These are phyloP conservation scores for Patagioenas fasciata DNA, from an alignment of 2,113 vertebrate species.

Conservation along the genomic window DNA sequence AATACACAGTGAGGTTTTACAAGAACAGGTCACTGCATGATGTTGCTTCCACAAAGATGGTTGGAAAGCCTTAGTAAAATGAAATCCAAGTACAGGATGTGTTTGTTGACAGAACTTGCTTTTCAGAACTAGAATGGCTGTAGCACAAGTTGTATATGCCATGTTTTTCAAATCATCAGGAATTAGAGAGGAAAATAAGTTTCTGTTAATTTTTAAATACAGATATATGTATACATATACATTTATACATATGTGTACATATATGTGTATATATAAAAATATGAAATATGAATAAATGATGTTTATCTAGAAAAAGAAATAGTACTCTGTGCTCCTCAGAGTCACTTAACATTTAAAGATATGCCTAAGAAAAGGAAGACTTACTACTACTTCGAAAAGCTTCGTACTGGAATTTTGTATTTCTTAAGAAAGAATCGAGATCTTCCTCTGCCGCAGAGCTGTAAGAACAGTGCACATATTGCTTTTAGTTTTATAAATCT, in stretches of 20 bases:
- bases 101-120: neutral
- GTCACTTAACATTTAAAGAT: neutral
- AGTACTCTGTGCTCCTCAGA: neutral
- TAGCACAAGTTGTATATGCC: neutral
- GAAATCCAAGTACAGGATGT: neutral
- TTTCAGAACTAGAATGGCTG: neutral
- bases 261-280: fast-evolving
- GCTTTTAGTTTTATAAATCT: neutral
- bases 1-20: neutral
- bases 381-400: slow-evolving; percentile 91
- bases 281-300: neutral
- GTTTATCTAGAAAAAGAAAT: neutral
- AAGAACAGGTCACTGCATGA: neutral
- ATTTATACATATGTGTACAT: neutral
- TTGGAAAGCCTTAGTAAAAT: neutral
- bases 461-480: neutral
- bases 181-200: neutral
- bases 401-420: slow-evolving; percentile 88
- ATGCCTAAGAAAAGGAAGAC: slow-evolving; percentile 48
- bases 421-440: slow-evolving; percentile 86
- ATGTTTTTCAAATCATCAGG: neutral
- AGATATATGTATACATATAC: fast-evolving
- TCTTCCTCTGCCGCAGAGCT: slow-evolving; percentile 84
- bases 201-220: neutral
- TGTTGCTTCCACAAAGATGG: neutral